These are phyloP conservation scores for Xenopus borealis DNA, from an alignment of 2,113 vertebrate genomes.

Conservation along the genomic window DNA sequence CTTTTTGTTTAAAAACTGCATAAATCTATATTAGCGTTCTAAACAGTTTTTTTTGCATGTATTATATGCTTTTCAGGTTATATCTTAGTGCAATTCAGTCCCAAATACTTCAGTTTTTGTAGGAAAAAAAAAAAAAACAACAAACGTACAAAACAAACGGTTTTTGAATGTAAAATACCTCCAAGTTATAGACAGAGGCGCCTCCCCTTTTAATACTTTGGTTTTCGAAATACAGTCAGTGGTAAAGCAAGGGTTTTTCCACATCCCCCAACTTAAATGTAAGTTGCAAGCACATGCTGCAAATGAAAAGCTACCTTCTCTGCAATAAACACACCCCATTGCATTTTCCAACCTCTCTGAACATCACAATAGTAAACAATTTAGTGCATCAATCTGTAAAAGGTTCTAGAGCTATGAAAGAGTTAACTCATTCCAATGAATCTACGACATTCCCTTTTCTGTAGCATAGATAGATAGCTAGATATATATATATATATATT, in stretches of 20 bases:
- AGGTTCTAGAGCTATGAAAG: slow-evolving; percentile 74
- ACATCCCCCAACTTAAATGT: slow-evolving; percentile 83
- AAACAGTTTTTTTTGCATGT: slow-evolving; percentile 72
- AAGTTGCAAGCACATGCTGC: slow-evolving; percentile 90
- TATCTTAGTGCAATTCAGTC: slow-evolving; percentile 92
- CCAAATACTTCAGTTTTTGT: slow-evolving; percentile 77
- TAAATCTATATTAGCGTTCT: slow-evolving; percentile 81
- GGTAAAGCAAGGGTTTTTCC: slow-evolving; percentile 78
- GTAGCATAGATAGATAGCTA: slow-evolving; percentile 65
- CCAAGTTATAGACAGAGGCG: slow-evolving; percentile 71
- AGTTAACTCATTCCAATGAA: slow-evolving; percentile 75
- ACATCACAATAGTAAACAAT: slow-evolving; percentile 82
- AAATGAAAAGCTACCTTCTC: slow-evolving; percentile 69
- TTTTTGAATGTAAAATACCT: slow-evolving; percentile 77
- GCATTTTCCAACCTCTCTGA: slow-evolving; percentile 74
- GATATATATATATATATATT: slow-evolving; percentile 49
- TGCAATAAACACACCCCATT: slow-evolving; percentile 72
- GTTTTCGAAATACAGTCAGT: slow-evolving; percentile 87
- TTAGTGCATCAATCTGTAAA: slow-evolving; percentile 82
- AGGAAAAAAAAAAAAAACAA: slow-evolving; percentile 52
- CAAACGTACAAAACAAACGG: slow-evolving; percentile 57
- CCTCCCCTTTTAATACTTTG: slow-evolving; percentile 82
- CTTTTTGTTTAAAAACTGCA: slow-evolving; percentile 62
- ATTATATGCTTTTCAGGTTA: slow-evolving; percentile 84
- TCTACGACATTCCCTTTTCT: slow-evolving; percentile 80